Evolutionary conservation across 1,140 invertebrate species (phyloP).

Genomic region (Bombus superbus): DNA sequence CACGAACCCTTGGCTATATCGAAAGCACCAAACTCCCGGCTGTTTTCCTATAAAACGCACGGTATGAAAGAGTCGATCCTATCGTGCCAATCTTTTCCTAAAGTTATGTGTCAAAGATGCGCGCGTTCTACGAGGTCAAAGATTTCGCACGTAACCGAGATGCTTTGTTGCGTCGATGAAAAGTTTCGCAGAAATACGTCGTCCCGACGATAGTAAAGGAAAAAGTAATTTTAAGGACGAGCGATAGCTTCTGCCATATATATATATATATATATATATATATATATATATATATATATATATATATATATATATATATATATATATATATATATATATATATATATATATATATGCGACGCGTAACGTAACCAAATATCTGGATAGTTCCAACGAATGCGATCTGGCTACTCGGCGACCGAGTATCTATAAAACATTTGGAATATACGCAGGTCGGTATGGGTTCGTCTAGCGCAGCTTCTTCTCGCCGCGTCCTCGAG

Average conservation of each 20-base stretch:
- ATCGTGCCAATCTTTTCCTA: conserved; percentile 39
- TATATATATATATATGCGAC: accelerated
- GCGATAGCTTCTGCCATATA: neutral
- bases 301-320: no score
- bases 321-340: no score
- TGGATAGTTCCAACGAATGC: neutral
- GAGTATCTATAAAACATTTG: conserved; percentile 12
- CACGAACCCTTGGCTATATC: conserved; percentile 13
- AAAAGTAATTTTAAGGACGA: conserved; percentile 8
- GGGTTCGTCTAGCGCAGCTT: neutral
- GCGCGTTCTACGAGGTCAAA: neutral
- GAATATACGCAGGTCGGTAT: neutral
- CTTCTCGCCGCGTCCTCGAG: no score
- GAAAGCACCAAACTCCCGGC: neutral
- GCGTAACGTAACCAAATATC: neutral
- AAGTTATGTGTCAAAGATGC: conserved; percentile 40
- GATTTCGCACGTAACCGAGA: neutral
- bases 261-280: no score
- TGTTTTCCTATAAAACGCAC: conserved; percentile 38
- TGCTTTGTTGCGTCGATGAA: neutral
- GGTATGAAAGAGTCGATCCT: conserved; percentile 40
- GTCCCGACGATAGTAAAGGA: neutral
- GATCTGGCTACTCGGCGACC: conserved; percentile 37
- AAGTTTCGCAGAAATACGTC: neutral
- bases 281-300: no score